Base-by-base conservation (phyloP, 1,140 invertebrate species). In the Leptinotarsa texana region DNA sequence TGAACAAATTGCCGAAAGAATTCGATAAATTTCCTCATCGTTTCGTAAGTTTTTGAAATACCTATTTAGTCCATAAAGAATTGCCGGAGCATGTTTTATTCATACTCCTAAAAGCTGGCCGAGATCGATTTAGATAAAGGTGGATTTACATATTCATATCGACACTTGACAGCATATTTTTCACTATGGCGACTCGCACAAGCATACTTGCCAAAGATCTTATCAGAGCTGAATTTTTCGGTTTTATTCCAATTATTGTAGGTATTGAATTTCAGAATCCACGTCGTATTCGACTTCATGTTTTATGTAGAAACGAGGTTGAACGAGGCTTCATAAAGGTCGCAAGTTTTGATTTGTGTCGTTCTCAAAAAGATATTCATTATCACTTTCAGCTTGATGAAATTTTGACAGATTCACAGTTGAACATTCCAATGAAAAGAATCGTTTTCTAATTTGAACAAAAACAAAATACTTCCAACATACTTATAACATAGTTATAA, bases 81-180 rank as follows among this genome's bases (percentile, higher is more conserved):
- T 57, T 18, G 51, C 13, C 51, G 5, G n/a, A 15, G 51, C 51
- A 57, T 57, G 51, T 57, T 57, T 57, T 57, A 57, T 57, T 57
- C 51, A 57, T 57, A 57, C 15, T 15, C n/a, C 51, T 57, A 57
- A 57, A 57, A 57, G 51, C 51, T 18, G n/a, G 51, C 51, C 51
- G n/a, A 57, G 51, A 57, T 57, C 51, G 51, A 57, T 57, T 57
- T 17, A 57, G 51, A 57, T 57, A 57, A 57, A 57, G 17, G 51
- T 17, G n/a, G 15, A 57, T 57, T 57, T 57, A 57, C 51, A 57
- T 57, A 57, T 57, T 57, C 51, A 57, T 57, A 57, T 57, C 51
- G 51, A 57, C 51, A 57, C 51, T 57, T 57, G 51, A 57, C 51
- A 57, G 51, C 51, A 57, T 57, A 57, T 57, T 57, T 57, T 57